phyloP scores from a whole-genome alignment of 53 echinoderm and acorn worm genomes.

The Holothuria scabra region DNA sequence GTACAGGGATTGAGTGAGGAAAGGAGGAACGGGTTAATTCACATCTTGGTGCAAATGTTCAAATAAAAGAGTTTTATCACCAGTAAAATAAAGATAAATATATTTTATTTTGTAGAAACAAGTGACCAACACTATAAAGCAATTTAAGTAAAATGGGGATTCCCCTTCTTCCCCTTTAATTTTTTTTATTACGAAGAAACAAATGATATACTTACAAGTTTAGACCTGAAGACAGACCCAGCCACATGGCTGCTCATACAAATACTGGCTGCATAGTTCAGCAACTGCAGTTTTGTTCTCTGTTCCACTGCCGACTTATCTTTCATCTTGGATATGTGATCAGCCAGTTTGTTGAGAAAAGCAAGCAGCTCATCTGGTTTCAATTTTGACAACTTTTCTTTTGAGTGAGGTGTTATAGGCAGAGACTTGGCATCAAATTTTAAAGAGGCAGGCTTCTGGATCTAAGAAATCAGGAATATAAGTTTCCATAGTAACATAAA shows the following conservation, averaged over 20 bases:
- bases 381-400: constrained; percentile 78
- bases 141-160: neutral
- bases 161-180: neutral
- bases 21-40: too few species aligned
- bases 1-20: too few species aligned
- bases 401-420: constrained; percentile 66
- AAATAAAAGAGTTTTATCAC: too few species aligned
- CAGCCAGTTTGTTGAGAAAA: constrained; percentile 70
- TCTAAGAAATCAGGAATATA: constrained; percentile 54
- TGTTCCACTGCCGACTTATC: constrained; percentile 90
- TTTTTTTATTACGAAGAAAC: too few species aligned
- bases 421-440: constrained; percentile 85
- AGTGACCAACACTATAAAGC: neutral
- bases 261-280: constrained; percentile 83
- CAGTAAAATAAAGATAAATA: too few species aligned
- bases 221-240: constrained; percentile 63
- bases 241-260: constrained; percentile 66
- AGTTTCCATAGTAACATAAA: too few species aligned
- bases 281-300: constrained; percentile 81
- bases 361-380: constrained; percentile 45
- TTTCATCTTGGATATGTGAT: constrained; percentile 71
- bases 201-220: constrained; percentile 71
- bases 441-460: constrained; percentile 86
- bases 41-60: too few species aligned
- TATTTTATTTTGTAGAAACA: too few species aligned